Percentiles rank a stretch among this genome's conserved stretches.
Evolutionary conservation across 1,140 invertebrate species (phyloP).

Genomic region (Drosophila lacteicornis): DNA sequence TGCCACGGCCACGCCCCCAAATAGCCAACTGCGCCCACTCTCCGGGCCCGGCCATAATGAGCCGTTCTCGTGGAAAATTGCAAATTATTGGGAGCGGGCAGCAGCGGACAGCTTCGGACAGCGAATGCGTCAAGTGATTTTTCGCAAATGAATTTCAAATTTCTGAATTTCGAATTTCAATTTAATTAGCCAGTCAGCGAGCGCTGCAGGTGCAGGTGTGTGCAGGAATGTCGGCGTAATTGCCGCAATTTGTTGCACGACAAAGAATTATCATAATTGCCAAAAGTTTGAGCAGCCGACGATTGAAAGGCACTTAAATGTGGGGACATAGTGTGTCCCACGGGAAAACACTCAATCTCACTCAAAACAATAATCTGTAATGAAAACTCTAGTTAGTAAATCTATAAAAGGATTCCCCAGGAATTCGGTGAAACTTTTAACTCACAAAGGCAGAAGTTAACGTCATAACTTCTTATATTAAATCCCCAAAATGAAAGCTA

Average conservation of each 20-base stretch:
- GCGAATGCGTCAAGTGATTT: constrained; percentile 57
- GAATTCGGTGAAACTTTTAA: no score
- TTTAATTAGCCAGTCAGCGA: constrained; percentile 61
- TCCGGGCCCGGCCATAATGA: constrained; percentile 31
- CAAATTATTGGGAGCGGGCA: constrained; percentile 41
- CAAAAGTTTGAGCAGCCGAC: constrained; percentile 23
- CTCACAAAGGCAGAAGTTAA: background rate
- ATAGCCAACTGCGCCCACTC: constrained; percentile 36
- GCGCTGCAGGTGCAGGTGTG: constrained; percentile 23
- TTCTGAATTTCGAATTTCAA: constrained; percentile 9
- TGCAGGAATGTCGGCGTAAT: constrained; percentile 63
- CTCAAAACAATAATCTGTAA: no score
- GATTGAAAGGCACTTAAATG: background rate
- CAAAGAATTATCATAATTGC: constrained; percentile 72
- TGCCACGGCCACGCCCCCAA: constrained; percentile 25
- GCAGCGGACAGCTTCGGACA: background rate
- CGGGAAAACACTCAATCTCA: no score
- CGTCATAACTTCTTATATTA: background rate
- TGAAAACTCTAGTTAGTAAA: no score
- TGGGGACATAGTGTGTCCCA: background rate
- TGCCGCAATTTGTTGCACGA: constrained; percentile 69
- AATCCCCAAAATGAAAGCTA: background rate
- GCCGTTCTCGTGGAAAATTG: constrained; percentile 46
- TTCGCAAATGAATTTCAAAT: constrained; percentile 35
- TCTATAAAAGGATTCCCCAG: background rate